phyloP scores from a whole-genome alignment of 2,888 invertebrate genomes.

The Ernsta delagoae region DNA sequence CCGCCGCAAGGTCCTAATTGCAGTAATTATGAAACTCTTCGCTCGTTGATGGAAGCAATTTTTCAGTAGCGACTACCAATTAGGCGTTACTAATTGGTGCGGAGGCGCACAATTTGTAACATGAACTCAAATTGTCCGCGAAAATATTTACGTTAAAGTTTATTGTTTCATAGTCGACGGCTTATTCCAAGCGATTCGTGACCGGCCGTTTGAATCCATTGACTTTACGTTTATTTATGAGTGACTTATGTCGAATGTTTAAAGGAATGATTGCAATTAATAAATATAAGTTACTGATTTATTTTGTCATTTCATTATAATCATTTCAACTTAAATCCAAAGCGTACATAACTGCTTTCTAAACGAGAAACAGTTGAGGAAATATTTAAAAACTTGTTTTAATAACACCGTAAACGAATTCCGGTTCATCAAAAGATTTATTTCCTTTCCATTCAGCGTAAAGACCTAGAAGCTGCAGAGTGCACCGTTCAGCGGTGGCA shows the following conservation, averaged over 20 bases:
- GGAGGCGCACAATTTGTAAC: slow-evolving; percentile 52
- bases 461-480: slow-evolving; percentile 64
- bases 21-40: slow-evolving; percentile 78
- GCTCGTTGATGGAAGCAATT: slow-evolving; percentile 80
- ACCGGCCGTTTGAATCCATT: slow-evolving; percentile 34
- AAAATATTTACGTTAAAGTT: slow-evolving; percentile 29
- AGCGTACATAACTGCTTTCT: too few relatives aligned
- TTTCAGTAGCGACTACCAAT: slow-evolving; percentile 78
- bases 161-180: slow-evolving; percentile 27
- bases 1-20: slow-evolving; percentile 72
- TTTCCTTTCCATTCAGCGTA: slow-evolving; percentile 59
- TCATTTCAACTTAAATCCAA: not conserved
- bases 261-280: too few relatives aligned
- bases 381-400: slow-evolving; percentile 1
- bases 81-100: slow-evolving; percentile 74
- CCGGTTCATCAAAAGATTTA: slow-evolving; percentile 66
- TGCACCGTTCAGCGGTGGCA: slow-evolving; percentile 65
- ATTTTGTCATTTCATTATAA: not conserved
- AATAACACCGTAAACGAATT: slow-evolving; percentile 35
- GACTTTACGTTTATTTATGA: not conserved
- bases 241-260: too few relatives aligned
- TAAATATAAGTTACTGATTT: not conserved
- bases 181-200: slow-evolving; percentile 13
- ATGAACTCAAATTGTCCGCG: slow-evolving; percentile 40
- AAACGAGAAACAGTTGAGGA: not conserved